phyloP scores from a whole-genome alignment of 2,113 vertebrate species.

The Brachyhypopomus gauderio region DNA sequence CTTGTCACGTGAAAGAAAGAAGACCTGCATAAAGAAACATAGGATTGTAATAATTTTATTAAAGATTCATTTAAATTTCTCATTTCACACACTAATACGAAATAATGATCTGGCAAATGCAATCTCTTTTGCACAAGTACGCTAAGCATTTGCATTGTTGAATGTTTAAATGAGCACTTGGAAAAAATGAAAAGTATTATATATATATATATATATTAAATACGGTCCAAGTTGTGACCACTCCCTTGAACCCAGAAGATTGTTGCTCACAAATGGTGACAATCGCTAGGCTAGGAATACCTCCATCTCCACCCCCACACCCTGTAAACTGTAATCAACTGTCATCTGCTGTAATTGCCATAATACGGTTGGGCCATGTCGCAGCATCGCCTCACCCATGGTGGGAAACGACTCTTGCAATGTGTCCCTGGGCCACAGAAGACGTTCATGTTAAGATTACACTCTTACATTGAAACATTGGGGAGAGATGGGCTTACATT shows the following conservation, averaged over 20 bases:
- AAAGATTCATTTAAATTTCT: neutral
- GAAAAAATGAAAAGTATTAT: no score
- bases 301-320: neutral
- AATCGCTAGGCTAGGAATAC: neutral
- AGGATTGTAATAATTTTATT: neutral
- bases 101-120: neutral
- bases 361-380: neutral
- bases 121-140: neutral
- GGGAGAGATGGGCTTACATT: neutral
- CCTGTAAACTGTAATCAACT: constrained; percentile 20
- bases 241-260: neutral
- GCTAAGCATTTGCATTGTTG: no score
- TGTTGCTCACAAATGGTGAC: neutral
- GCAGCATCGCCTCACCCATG: neutral
- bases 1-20: neutral
- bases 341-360: constrained; percentile 25
- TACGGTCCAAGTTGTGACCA: no score
- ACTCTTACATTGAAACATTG: constrained; percentile 42
- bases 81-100: neutral
- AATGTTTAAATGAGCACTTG: no score
- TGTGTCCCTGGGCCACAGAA: constrained; percentile 23
- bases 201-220: no score
- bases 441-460: constrained; percentile 52
- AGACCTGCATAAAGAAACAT: neutral
- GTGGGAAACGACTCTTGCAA: constrained; percentile 9